Conservation (phyloP, 2,113 vertebrate species). For the Hydrolagus affinis region DNA sequence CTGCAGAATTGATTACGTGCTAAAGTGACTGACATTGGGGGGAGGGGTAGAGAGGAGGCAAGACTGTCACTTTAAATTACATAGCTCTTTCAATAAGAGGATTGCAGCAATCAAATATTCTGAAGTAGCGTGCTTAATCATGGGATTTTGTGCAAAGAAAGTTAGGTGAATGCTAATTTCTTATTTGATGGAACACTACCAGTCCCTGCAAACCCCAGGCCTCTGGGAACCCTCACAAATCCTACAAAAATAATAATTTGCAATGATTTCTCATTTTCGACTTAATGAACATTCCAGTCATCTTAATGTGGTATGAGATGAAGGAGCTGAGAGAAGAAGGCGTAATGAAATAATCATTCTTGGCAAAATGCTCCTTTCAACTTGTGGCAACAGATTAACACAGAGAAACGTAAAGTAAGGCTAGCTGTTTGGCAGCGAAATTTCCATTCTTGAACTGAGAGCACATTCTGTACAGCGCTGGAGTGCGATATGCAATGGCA, state of each 20-base stretch:
- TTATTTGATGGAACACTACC: not conserved
- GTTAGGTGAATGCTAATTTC: not conserved
- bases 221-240: not conserved
- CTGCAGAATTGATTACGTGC: not conserved
- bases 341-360: too few relatives aligned
- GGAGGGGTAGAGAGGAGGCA: not conserved
- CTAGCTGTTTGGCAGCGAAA: too few relatives aligned
- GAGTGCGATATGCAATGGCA: too few relatives aligned
- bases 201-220: not conserved
- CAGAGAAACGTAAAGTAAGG: too few relatives aligned
- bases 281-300: not conserved
- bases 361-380: too few relatives aligned
- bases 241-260: not conserved
- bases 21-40: not conserved
- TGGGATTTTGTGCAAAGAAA: not conserved
- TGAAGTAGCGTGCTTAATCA: constrained; percentile 13
- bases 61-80: constrained; percentile 2
- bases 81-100: not conserved
- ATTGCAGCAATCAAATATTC: not conserved
- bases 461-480: too few relatives aligned
- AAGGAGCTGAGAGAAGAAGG: too few relatives aligned
- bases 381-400: too few relatives aligned
- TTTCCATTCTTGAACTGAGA: too few relatives aligned
- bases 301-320: not conserved
- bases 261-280: not conserved